These are phyloP conservation scores for Drosophila bunnanda DNA, from an alignment of 2,888 invertebrate species.

Conservation along the genomic window DNA sequence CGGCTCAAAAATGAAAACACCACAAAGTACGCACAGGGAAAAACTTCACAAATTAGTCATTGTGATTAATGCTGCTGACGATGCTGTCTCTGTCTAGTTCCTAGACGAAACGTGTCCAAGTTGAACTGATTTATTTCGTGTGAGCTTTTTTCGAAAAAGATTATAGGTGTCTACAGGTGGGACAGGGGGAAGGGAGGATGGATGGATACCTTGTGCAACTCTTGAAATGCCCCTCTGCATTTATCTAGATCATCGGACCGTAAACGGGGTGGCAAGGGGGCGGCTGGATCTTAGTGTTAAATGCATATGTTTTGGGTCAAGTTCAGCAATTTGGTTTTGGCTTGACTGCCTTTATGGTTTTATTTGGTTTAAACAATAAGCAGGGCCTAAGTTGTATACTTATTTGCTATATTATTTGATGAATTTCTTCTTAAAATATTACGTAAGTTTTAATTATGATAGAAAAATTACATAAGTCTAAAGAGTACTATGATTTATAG, in stretches of 20 bases:
- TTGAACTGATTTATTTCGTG: conserved; percentile 53
- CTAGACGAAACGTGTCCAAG: conserved; percentile 36
- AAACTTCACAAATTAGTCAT: conserved; percentile 65
- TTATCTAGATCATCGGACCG: conserved; percentile 54
- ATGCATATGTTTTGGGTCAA: conserved; percentile 59
- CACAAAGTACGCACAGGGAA: conserved; percentile 13
- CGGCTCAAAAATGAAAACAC: conserved; percentile 41
- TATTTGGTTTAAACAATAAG: background rate
- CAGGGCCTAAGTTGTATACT: too few species aligned
- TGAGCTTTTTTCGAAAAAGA: conserved; percentile 33
- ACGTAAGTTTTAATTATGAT: background rate
- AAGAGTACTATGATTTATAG: background rate
- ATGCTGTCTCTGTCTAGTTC: conserved; percentile 14
- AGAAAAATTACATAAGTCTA: background rate
- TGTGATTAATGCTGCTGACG: conserved; percentile 63
- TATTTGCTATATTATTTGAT: background rate
- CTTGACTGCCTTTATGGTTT: conserved; percentile 7
- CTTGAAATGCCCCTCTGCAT: conserved; percentile 37
- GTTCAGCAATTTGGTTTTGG: conserved; percentile 40
- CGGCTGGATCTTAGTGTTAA: conserved; percentile 17
- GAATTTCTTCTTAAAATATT: background rate
- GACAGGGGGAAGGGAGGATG: too few species aligned
- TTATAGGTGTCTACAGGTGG: conserved; percentile 27
- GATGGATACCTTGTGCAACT: conserved; percentile 53
- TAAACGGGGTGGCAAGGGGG: conserved; percentile 19